Evolutionary conservation across 2,113 vertebrate genomes (phyloP).

Genomic region (Harpagus bidentatus): DNA sequence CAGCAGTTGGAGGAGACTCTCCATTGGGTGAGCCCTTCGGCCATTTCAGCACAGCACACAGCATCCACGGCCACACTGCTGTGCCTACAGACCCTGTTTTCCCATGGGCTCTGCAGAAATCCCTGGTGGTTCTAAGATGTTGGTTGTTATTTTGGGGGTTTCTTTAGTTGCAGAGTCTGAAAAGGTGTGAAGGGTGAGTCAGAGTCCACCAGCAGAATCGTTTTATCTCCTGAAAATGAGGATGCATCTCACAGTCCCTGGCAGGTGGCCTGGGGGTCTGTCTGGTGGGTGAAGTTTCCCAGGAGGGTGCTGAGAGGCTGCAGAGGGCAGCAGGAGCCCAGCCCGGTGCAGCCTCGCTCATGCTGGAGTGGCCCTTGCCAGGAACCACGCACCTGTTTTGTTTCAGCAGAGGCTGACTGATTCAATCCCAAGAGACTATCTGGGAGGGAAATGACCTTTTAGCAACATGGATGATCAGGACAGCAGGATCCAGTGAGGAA

Average conservation of each 20-base stretch:
- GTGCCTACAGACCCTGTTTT: background rate
- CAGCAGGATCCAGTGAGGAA: background rate
- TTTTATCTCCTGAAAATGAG: background rate
- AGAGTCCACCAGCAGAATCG: background rate
- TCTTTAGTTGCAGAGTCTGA: background rate
- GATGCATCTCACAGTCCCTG: background rate
- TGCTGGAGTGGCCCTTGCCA: background rate
- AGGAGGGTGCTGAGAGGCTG: background rate
- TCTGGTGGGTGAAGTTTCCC: background rate
- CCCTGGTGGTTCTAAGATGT: background rate
- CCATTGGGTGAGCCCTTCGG: background rate
- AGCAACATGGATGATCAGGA: background rate
- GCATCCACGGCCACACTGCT: background rate
- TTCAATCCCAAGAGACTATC: background rate
- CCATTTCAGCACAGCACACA: background rate
- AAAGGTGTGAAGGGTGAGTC: background rate
- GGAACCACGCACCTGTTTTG: rapidly evolving
- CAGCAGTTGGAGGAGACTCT: background rate
- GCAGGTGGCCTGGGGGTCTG: background rate
- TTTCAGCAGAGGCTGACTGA: background rate
- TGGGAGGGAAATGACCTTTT: background rate
- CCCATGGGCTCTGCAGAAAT: background rate
- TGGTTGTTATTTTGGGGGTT: background rate
- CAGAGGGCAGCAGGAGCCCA: background rate
- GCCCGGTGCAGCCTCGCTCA: background rate